Percentiles rank a stretch among this genome's conserved stretches.
phyloP scores from a whole-genome alignment of 2,113 vertebrate genomes.

The Phoenicopterus ruber region DNA sequence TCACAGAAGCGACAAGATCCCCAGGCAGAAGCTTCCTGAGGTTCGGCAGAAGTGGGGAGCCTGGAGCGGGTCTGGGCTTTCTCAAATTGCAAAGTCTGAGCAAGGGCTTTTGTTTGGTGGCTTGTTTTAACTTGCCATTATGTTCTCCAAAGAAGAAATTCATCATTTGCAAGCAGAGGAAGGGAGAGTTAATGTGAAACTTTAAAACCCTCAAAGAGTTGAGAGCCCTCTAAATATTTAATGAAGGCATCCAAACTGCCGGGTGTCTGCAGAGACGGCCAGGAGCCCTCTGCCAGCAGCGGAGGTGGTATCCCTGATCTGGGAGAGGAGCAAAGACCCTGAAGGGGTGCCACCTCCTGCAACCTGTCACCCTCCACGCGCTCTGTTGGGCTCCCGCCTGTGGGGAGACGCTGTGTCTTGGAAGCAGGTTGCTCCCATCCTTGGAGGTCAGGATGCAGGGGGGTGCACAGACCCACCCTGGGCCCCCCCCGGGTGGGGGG shows the following conservation, averaged over 20 bases:
- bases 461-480: neutral
- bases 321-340: neutral
- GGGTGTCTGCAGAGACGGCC: neutral
- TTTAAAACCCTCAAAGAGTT: slow-evolving; percentile 32
- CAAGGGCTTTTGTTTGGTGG: neutral
- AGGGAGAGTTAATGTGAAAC: slow-evolving; percentile 35
- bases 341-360: neutral
- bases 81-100: neutral
- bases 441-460: rapidly evolving
- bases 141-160: neutral
- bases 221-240: slow-evolving; percentile 53
- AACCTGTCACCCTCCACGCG: rapidly evolving
- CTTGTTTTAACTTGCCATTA: slow-evolving; percentile 24
- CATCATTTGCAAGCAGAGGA: slow-evolving; percentile 9
- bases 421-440: neutral
- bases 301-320: neutral
- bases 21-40: neutral
- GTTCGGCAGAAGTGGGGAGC: neutral
- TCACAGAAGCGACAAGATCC: neutral
- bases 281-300: neutral
- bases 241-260: neutral
- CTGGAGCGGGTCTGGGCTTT: neutral
- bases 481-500: rapidly evolving
- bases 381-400: neutral
- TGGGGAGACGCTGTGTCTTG: neutral